Base-by-base conservation (phyloP, 2,113 vertebrate species). In the Eira barbara region DNA sequence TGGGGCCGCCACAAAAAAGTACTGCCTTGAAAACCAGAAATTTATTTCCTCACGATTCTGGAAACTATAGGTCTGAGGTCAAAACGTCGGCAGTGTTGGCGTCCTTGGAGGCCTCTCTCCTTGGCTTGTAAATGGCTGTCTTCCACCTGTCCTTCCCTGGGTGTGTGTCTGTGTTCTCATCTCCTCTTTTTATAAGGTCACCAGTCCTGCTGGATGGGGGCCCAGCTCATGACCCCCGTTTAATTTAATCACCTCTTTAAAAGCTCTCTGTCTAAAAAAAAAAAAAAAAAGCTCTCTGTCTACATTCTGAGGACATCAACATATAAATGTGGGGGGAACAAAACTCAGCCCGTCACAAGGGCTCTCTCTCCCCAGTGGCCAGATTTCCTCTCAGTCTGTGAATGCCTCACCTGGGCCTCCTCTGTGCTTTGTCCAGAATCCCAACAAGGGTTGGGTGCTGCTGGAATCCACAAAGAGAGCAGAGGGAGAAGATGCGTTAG, bases 341-440 rank as follows among this genome's bases (percentile, higher is more conserved):
- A 34, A 49, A 21, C 69, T 78, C 20, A 69, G 47, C 31, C 27
- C 34, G 1, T 49, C 29, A 34, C 20, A 55, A 8, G 39, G 13
- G 39, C 7, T 12, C 15, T 45, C 34, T 80, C 47, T 63, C 63
- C 29, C 29, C 2, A 31, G 9, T 0, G 2, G 9, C 0, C 1
- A 14, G 20, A 52, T 39, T 49, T 82, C 39, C 21, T 25, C 57
- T 55, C 63, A 65, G 13, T 14, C 18, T 25, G 15, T 34, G 29
- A 82, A 27, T 1, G 11, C 80, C 79, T 78, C 71, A 55, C 42
- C 17, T 42, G 47, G 67, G 76, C 18, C 42, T 25, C 87, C 65
- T n/a, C 59, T 11, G 6, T 10, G 69, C 17, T 49, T 34, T n/a
- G 4, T 63, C 39, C 36, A 49, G 36, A 90, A 47, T 59, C 69